phyloP scores from a whole-genome alignment of 1,140 invertebrate genomes.

The Hydropsyche tenuis region DNA sequence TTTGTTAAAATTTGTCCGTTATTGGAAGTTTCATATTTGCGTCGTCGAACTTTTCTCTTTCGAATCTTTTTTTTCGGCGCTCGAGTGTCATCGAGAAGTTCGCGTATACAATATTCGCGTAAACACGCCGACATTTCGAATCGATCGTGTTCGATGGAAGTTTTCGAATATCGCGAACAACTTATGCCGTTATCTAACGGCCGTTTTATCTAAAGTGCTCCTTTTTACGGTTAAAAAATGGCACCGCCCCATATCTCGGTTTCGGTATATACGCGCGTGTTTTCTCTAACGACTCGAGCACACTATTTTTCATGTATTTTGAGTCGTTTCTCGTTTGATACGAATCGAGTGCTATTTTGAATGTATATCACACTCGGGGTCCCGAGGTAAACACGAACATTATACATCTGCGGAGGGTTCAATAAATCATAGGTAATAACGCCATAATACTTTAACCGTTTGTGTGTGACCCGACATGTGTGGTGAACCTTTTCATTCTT shows the following conservation, averaged over 20 bases:
- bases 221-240: too few species aligned
- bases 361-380: conserved; percentile 18
- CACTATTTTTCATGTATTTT: conserved; percentile 18
- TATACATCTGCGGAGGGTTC: conserved; percentile 7
- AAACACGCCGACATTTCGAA: too few species aligned
- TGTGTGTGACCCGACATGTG: neutral
- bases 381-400: conserved; percentile 12
- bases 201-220: too few species aligned
- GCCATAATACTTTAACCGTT: conserved; percentile 20
- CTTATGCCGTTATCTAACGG: too few species aligned
- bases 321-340: conserved; percentile 20
- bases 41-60: too few species aligned
- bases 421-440: conserved; percentile 23
- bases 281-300: conserved; percentile 9
- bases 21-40: too few species aligned
- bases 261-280: neutral
- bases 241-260: neutral
- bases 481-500: conserved; percentile 6
- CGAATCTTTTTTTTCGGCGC: too few species aligned
- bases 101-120: too few species aligned
- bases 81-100: too few species aligned
- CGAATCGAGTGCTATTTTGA: conserved; percentile 8
- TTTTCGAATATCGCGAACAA: too few species aligned
- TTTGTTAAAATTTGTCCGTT: too few species aligned
- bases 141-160: too few species aligned